Base-by-base conservation (phyloP, 2,113 vertebrate genomes). In the Tupaia tana region DNA sequence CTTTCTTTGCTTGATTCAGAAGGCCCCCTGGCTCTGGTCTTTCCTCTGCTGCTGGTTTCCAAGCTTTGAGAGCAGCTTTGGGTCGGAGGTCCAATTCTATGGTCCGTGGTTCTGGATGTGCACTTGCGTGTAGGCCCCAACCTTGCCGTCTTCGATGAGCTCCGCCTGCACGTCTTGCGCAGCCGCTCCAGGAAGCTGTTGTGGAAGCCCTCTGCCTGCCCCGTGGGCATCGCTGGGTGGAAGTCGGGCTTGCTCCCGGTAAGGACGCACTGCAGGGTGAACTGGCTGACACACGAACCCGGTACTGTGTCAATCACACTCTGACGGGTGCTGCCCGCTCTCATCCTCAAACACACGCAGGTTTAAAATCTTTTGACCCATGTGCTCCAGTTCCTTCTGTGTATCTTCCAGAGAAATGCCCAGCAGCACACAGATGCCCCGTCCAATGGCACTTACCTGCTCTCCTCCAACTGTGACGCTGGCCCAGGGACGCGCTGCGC, bases 221-320 rank as follows among this genome's bases (percentile, higher is more conserved):
- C 99, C 0, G 99, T 98, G 6, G 99, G 99, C 99, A 99, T 99
- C 86, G 99, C 99, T 81, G 98, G 96, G 97, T 99, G 99, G 97
- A 99, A 99, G 98, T 99, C 99, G 0, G 99, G 99, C 97, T 99
- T 99, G 98, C 99, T 99, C 63, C 99, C 99, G 96, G 99, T 99
- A 84, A 99, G 98, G 74, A 99, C 98, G 79, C 99, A 99, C 97
- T 99, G 99, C 56, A 99, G 99, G 16, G 99, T 99, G 96, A 99
- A 99, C 86, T 99, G 99, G 97, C 99, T 99, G 96, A 99, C 98
- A 82, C 99, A 99, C 73, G 99, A 96, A 99, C 99, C 97, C 99
- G 99, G 0, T 99, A 99, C 96, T 99, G 99, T 98, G 92, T 99
- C 99, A 99, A 99, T 99, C 73, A 99, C 99, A 0, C 99, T 99